Evolutionary conservation across 2,797 vertebrate genomes (phyloP), one percentile per base, ranked within the genome.

Genomic region (Heliangelus exortis): DNA sequence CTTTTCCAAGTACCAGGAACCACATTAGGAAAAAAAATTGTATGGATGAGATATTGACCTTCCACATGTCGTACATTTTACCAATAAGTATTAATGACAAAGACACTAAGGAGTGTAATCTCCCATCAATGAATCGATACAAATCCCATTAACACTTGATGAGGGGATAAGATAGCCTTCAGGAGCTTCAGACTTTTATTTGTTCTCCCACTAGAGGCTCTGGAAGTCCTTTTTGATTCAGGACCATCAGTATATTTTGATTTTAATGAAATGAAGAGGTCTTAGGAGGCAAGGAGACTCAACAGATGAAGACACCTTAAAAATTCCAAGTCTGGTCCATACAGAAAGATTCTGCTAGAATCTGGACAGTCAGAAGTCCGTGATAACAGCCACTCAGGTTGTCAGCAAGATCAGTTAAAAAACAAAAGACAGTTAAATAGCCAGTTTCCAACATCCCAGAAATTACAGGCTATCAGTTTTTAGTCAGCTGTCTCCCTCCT

Each of bases 101-200:
- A 94, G 80, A 84, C 80, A 94, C 89, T 93, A 95, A 94, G 74
- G 50, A 93, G 57, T 90, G 74, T 91, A 95, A 94, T 95, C 91
- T 93, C 59, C 91, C 87, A 84, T 91, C 95, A 94, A 95, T 96
- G 87, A 96, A 94, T 95, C 96, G 93, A 96, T 96, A 89, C 22
- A 82, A 90, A 96, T 93, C 90, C 89, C 67, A 82, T 93, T 97
- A 96, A 84, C 85, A 83, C 85, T 93, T 67, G 43, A 92, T 94
- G 65, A 82, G 47, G 68, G 92, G 77, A 92, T 88, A 82, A 96
- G 95, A 93, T 67, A 92, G 69, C 63, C 67, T 74, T 88, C 63
- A 87, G 66, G 71, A 91, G 29, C 71, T 89, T 73, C 85, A 76
- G 48, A 25, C 16, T 76, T 67, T 29, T 85, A 36, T 84, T 84